Evolutionary conservation across 2,797 vertebrate genomes (phyloP).

Genomic region (Sebastes cheni): DNA sequence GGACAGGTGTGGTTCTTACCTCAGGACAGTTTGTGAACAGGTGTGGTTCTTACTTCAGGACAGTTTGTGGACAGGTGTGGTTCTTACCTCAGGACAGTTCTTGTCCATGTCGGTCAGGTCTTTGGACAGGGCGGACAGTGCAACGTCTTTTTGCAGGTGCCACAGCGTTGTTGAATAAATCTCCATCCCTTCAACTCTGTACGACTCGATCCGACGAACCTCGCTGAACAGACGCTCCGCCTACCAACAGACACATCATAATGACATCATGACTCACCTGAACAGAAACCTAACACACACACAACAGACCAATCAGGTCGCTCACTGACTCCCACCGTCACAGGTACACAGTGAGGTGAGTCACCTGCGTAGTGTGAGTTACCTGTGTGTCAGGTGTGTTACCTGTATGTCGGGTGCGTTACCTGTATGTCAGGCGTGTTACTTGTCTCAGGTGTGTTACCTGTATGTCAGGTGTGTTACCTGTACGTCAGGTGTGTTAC

Average conservation of each 20-base stretch:
- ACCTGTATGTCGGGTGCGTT: too few species aligned
- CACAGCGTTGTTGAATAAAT: conserved; percentile 97
- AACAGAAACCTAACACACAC: not conserved
- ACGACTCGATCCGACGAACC: conserved; percentile 94
- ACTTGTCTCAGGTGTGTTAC: too few species aligned
- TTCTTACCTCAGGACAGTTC: conserved; percentile 94
- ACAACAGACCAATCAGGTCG: not conserved
- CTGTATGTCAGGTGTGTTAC: too few species aligned
- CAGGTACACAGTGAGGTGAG: not conserved
- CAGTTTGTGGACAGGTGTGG: not conserved
- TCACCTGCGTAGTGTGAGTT: too few species aligned
- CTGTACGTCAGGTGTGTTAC: too few species aligned
- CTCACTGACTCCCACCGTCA: not conserved
- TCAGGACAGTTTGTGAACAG: not conserved
- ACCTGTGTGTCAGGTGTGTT: too few species aligned
- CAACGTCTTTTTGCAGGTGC: conserved; percentile 98
- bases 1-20: not conserved
- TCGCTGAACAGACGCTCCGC: conserved; percentile 62
- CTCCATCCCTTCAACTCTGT: conserved; percentile 96
- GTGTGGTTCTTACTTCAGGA: not conserved
- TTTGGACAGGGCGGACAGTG: conserved; percentile 94
- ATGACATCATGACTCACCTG: not conserved
- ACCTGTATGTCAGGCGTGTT: too few species aligned
- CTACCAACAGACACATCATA: not conserved
- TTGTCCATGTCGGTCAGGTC: conserved; percentile 99